Evolutionary conservation across 2,888 invertebrate species (phyloP), one percentile per base, ranked within the genome.

Genomic region (Calliphora vomitoria): DNA sequence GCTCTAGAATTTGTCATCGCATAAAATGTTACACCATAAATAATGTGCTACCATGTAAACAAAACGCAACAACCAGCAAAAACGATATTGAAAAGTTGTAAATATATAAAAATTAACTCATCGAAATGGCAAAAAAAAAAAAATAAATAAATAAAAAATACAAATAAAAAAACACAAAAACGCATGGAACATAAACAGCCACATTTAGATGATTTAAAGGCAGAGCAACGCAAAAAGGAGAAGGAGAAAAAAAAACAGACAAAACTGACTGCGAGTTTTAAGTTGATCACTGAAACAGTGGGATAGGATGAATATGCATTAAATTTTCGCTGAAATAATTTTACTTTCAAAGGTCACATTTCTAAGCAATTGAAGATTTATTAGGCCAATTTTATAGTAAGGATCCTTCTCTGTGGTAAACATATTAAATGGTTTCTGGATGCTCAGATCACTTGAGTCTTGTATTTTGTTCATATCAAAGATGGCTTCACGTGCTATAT

Each of bases 1-100:
- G 85, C 75, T 85, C 80, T 85, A 85, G 85, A 85, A 85, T 85
- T 85, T 85, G 85, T 85, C 85, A 85, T 80, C 79, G 74, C 85
- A 85, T 85, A 69, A 85, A 75, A 80, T 53, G 74, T 85, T 85
- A 69, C 85, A 69, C 75, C 80, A 85, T 85, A 85, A 80, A 85
- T 75, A 80, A 74, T 66, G 69, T 62, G 50, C 64, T 83, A 64
- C 83, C 69, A 78, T 64, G 64, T 78, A 71, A 79, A 68, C 64
- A 66, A 60, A 66, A 44, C 35, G 55, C 18, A 66, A 55, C 47
- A 60, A 75, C 8, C 3, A 69, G 6, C 31, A 60, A 50, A 72
- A 11, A 10, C 53, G 15, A 44, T 76, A 66, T 76, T 82, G 75
- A 60, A 68, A 53, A 82, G 41, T 78, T 78, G 71, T 78, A 78